phyloP scores from a whole-genome alignment of 2,797 vertebrate species.

The Notoglanidium macrostoma region DNA sequence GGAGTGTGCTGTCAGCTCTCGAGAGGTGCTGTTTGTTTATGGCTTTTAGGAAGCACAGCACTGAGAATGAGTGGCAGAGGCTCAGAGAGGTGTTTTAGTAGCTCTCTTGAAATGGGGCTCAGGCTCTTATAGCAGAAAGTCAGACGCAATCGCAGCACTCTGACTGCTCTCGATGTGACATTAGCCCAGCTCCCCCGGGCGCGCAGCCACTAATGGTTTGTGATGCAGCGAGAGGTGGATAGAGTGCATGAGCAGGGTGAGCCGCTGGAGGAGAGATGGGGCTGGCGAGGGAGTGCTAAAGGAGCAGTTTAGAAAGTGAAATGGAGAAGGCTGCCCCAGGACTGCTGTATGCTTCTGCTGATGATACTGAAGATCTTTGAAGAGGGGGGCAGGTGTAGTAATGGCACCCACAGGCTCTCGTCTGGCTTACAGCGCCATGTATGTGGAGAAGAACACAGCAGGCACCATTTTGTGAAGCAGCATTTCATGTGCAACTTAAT shows the following conservation, averaged over 20 bases:
- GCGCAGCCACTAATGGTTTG: constrained; percentile 53
- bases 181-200: constrained; percentile 52
- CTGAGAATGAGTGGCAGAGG: constrained; percentile 14
- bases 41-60: constrained; percentile 39
- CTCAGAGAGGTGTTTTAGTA: constrained; percentile 44
- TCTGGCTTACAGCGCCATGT: constrained; percentile 16
- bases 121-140: constrained; percentile 55
- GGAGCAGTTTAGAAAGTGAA: constrained; percentile 54
- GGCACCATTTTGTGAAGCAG: not conserved
- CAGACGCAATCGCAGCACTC: constrained; percentile 55
- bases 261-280: constrained; percentile 27
- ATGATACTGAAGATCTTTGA: constrained; percentile 43
- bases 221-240: constrained; percentile 45
- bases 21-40: constrained; percentile 46
- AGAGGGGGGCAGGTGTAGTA: not conserved
- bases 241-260: constrained; percentile 36
- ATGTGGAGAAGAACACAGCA: constrained; percentile 13
- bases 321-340: constrained; percentile 54
- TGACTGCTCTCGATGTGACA: constrained; percentile 55
- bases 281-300: constrained; percentile 49
- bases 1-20: constrained; percentile 26
- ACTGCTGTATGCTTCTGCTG: constrained; percentile 45
- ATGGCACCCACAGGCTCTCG: constrained; percentile 32
- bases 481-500: not conserved
- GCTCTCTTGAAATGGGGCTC: constrained; percentile 46